Percentiles rank a stretch among this genome's conserved stretches.
phyloP scores from a whole-genome alignment of 2,888 invertebrate species.

The Ormyrus labotus region DNA sequence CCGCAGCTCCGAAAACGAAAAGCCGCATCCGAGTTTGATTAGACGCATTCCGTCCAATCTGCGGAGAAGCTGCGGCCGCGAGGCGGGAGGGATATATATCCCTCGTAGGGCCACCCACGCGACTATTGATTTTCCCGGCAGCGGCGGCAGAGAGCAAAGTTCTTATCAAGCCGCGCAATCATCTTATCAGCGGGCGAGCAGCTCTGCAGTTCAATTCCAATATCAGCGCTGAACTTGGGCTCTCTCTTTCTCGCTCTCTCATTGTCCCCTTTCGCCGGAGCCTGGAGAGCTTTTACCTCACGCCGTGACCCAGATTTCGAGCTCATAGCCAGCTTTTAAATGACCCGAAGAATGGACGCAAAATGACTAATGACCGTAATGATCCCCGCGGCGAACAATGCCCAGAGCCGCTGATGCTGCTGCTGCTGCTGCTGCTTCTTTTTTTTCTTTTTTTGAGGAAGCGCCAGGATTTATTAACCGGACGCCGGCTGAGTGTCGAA shows the following conservation, averaged over 20 bases:
- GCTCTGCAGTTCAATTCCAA: slow-evolving; percentile 44
- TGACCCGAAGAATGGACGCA: slow-evolving; percentile 37
- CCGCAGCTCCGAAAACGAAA: too few species aligned
- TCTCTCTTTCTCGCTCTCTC: neutral
- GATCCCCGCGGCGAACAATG: slow-evolving; percentile 35
- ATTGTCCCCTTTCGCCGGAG: slow-evolving; percentile 30
- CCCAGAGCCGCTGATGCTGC: neutral
- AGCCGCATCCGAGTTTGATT: too few species aligned
- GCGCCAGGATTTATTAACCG: too few species aligned
- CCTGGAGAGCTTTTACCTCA: slow-evolving; percentile 47
- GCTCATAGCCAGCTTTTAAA: slow-evolving; percentile 39
- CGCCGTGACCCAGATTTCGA: slow-evolving; percentile 50
- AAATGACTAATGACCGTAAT: slow-evolving; percentile 43
- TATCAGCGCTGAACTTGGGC: slow-evolving; percentile 51
- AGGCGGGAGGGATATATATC: too few species aligned
- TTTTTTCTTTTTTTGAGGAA: too few species aligned
- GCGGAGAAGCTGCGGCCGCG: too few species aligned
- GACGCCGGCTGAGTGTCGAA: too few species aligned
- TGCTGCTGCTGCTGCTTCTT: neutral
- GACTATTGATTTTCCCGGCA: slow-evolving; percentile 48
- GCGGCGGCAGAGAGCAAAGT: slow-evolving; percentile 15
- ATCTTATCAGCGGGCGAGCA: slow-evolving; percentile 36
- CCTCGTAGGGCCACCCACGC: neutral
- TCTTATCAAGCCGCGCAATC: slow-evolving; percentile 46
- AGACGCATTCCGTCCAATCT: too few species aligned